A percentile compares a stretch with the other conserved stretches of the same genome.
These are phyloP conservation scores for Ferdinandea cuprea DNA, from an alignment of 2,888 invertebrate genomes.

Conservation along the genomic window DNA sequence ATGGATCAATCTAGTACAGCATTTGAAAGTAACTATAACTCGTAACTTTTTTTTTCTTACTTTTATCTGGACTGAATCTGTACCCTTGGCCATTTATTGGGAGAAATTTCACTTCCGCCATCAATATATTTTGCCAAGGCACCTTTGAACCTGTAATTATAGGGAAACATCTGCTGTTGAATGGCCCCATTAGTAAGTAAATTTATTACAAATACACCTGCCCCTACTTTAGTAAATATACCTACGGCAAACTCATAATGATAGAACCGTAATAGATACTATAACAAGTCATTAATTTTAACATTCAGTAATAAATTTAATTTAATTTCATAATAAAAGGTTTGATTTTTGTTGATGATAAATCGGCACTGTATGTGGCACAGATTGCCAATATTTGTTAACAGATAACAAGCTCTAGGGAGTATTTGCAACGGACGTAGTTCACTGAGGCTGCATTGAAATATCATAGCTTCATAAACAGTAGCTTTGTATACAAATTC, in stretches of 20 bases:
- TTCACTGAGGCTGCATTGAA: too few species aligned
- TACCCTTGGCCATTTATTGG: too few species aligned
- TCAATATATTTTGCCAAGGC: background rate
- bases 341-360: background rate
- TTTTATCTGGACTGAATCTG: background rate
- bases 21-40: background rate
- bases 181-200: background rate
- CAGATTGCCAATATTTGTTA: background rate
- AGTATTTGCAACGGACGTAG: too few species aligned
- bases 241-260: background rate
- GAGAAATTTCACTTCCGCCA: too few species aligned
- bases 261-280: background rate
- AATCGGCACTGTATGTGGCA: background rate
- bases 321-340: constrained; percentile 30
- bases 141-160: background rate
- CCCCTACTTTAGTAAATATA: background rate
- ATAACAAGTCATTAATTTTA: constrained; percentile 19
- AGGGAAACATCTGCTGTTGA: background rate
- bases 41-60: background rate
- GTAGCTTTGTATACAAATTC: too few species aligned
- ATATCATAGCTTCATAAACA: too few species aligned
- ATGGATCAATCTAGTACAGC: background rate
- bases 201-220: too few species aligned
- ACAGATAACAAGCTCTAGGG: too few species aligned
- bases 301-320: constrained; percentile 6